phyloP scores from a whole-genome alignment of 2,113 vertebrate genomes.

The Oenanthe oenanthe region DNA sequence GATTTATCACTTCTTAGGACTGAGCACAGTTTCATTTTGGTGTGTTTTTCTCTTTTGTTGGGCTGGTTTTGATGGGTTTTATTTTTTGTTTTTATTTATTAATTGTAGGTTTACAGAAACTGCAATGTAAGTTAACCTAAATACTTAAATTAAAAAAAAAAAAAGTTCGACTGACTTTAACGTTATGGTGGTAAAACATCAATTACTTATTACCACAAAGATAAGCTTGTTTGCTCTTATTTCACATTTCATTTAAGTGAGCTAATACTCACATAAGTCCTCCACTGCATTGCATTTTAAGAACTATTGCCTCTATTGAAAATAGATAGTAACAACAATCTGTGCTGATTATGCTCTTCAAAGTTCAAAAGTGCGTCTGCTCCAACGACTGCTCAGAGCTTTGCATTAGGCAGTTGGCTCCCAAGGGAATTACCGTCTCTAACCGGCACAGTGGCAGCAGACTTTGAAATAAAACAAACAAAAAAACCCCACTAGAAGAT shows the following conservation, averaged over 20 bases:
- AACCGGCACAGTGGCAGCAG: not conserved
- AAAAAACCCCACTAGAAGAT: not conserved
- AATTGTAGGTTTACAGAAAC: not conserved
- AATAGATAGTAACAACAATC: not conserved
- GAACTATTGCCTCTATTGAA: not conserved
- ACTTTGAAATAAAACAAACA: not conserved
- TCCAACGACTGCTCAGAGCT: not conserved
- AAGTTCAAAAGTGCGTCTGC: not conserved
- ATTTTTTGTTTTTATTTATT: not conserved
- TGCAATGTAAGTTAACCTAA: not conserved
- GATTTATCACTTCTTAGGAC: not conserved
- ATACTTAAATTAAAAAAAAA: not conserved
- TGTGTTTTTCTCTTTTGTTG: not conserved
- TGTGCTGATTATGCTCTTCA: not conserved
- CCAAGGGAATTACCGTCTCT: not conserved
- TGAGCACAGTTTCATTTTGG: not conserved
- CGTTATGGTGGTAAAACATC: not conserved
- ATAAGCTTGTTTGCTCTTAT: slow-evolving; percentile 1
- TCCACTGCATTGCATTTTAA: not conserved
- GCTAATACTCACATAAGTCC: not conserved
- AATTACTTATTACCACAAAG: not conserved
- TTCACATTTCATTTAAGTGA: not conserved
- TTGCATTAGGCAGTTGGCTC: not conserved
- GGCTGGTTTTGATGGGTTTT: too few relatives aligned
- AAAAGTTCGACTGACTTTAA: not conserved